phyloP scores from a whole-genome alignment of 2,888 invertebrate genomes.

The Furcula furcula region DNA sequence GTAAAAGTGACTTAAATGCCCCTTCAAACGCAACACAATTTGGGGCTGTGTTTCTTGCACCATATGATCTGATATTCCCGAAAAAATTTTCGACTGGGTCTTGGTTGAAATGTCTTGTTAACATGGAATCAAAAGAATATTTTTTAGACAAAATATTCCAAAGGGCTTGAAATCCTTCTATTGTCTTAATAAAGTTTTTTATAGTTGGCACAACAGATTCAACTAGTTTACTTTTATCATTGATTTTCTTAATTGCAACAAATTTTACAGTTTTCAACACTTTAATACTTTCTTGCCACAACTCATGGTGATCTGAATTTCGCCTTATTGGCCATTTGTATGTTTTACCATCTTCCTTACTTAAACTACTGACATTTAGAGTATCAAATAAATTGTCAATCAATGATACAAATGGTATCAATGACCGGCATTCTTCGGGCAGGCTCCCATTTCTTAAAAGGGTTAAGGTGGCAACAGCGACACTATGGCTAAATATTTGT shows the following conservation, averaged over 20 bases:
- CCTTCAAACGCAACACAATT: background rate
- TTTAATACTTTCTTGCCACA: background rate
- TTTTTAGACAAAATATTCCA: background rate
- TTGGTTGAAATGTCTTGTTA: slow-evolving; percentile 1
- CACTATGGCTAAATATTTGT: slow-evolving; percentile 30
- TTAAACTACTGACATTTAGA: background rate
- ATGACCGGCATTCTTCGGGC: background rate
- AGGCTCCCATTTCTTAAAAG: slow-evolving; percentile 2
- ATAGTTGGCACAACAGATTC: background rate
- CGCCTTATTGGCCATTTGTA: background rate
- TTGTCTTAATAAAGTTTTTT: background rate
- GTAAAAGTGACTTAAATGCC: background rate
- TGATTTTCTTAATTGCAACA: background rate
- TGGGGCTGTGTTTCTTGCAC: background rate
- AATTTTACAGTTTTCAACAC: background rate
- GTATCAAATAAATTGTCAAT: slow-evolving; percentile 25
- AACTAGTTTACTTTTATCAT: background rate
- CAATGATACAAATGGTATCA: slow-evolving; percentile 3
- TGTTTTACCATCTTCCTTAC: background rate
- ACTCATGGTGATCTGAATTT: background rate
- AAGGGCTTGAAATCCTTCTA: background rate
- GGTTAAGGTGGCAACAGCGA: slow-evolving; percentile 19
- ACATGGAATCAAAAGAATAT: slow-evolving; percentile 1
- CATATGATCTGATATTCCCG: background rate
- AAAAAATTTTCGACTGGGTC: slow-evolving; percentile 3